Percentiles rank a stretch among this genome's conserved stretches.
Evolutionary conservation across 2,113 vertebrate genomes (phyloP).

Genomic region (Ammodytes marinus): DNA sequence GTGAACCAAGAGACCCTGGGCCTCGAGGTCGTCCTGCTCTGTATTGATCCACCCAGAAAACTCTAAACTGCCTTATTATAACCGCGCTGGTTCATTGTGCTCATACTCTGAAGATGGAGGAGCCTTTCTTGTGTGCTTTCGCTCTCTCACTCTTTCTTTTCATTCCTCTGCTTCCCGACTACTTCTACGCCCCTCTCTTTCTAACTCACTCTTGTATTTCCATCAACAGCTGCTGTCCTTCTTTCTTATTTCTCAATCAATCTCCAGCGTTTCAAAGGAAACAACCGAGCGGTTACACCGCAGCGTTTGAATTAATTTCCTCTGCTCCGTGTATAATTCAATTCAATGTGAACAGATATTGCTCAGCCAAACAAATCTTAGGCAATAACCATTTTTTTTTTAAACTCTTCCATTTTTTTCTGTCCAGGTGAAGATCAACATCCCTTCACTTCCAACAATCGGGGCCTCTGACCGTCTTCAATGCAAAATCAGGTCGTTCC

Average conservation of each 20-base stretch:
- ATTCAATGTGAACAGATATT: not conserved
- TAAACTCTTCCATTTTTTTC: not conserved
- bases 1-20: slow-evolving; percentile 42
- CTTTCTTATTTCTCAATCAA: slow-evolving; percentile 42
- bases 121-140: slow-evolving; percentile 38
- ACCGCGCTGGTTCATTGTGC: slow-evolving; percentile 54
- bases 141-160: slow-evolving; percentile 14
- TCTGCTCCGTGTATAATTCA: not conserved
- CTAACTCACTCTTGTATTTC: slow-evolving; percentile 47
- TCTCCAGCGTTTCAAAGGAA: slow-evolving; percentile 36
- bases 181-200: slow-evolving; percentile 20
- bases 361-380: not conserved
- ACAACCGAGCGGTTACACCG: not conserved
- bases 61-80: slow-evolving; percentile 71
- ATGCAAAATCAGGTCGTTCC: slow-evolving; percentile 64
- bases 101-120: slow-evolving; percentile 57
- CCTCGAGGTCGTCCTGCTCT: slow-evolving; percentile 46
- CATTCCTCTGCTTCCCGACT: slow-evolving; percentile 3
- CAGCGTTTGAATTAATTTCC: slow-evolving; percentile 5
- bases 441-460: slow-evolving; percentile 32
- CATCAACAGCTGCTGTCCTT: slow-evolving; percentile 25
- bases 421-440: too few relatives aligned
- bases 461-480: slow-evolving; percentile 73
- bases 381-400: not conserved
- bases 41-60: slow-evolving; percentile 73